Base-by-base conservation (phyloP, 1,140 invertebrate genomes). In the Triops cancriformis region DNA sequence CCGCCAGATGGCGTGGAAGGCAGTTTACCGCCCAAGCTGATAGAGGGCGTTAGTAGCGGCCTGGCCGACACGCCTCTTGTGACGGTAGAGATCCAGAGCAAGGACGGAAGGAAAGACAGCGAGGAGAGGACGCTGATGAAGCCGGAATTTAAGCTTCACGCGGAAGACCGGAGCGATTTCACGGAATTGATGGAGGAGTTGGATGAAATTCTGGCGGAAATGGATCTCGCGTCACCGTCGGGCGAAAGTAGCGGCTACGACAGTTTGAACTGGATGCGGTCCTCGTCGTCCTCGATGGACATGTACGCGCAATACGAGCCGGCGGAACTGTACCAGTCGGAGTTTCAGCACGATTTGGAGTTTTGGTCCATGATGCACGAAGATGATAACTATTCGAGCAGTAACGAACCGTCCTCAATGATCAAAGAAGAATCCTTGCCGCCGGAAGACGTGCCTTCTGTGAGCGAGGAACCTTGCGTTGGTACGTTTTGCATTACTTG, bases 181-280 rank as follows among this genome's bases (percentile, higher is more conserved):
- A n/a, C 45, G 2, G 31, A 76, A n/a, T 41, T 42, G 10, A 45
- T 78, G 72, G 77, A 78, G 26, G 64, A 78, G 23, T 41, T 78
- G 27, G 73, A 72, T 7, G 27, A 73, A 18, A 43, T 72, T 9
- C 41, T 78, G 14, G 74, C 26, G 10, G 73, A 77, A 76, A 80
- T 79, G 28, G 81, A 91, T 89, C 84, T 84, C 91, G 73, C 88
- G 89, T 94, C 92, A 0, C 86, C 91, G 23, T 37, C 31, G 23
- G 92, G 91, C 3, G 91, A 94, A 79, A 94, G 92, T 80, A 94
- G 92, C 83, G 93, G 92, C 37, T 94, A 94, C 81, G 92, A 94
- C 81, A 94, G 92, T 82, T 91, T 93, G 14, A 78, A 78, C 43
- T 78, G 72, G 27, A 77, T 72, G 42, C 26, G 23, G 12, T 41